phyloP scores from a whole-genome alignment of 1,140 invertebrate species.

The Pantala flavescens region DNA sequence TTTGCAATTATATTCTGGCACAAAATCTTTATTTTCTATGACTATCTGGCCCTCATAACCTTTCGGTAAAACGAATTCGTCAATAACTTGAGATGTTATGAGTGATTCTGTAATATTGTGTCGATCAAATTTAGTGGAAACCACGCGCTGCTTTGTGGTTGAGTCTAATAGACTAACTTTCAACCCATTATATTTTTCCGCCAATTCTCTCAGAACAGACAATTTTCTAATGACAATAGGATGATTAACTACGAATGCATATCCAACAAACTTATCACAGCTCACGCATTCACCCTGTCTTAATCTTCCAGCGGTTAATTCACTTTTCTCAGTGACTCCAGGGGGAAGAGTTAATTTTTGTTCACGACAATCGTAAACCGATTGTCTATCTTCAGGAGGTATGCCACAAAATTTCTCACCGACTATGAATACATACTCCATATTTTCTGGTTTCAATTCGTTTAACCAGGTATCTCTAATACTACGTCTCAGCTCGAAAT shows the following conservation, averaged over 20 bases:
- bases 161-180: not conserved
- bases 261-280: not conserved
- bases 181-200: not conserved
- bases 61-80: not conserved
- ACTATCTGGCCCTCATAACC: not conserved
- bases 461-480: slow-evolving; percentile 4
- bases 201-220: not conserved
- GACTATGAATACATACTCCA: not conserved
- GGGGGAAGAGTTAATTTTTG: not conserved
- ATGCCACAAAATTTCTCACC: slow-evolving; percentile 8
- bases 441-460: not conserved
- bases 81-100: not conserved
- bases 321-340: not conserved
- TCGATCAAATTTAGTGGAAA: not conserved
- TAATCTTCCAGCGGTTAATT: not conserved
- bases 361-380: not conserved
- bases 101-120: not conserved
- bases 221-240: not conserved
- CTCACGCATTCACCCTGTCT: not conserved
- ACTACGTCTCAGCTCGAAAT: not conserved
- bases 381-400: slow-evolving; percentile 3
- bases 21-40: not conserved
- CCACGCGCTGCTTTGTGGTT: not conserved
- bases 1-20: not conserved
- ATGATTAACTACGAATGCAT: not conserved